Evolutionary conservation across 1,140 invertebrate species (phyloP), one percentile per base, ranked within the genome.

Genomic region (Cyclina sinensis): DNA sequence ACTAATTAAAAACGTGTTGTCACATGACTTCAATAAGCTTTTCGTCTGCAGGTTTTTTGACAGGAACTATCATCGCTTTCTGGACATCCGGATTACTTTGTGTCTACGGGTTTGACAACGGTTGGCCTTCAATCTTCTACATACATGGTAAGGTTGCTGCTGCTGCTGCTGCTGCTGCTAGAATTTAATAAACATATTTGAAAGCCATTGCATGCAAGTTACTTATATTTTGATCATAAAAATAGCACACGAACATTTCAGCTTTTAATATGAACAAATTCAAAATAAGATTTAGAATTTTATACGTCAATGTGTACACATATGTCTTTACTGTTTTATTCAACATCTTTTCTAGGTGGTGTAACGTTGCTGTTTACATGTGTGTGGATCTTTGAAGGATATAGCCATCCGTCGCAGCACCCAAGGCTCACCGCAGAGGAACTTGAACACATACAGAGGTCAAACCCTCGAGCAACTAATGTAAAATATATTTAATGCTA

Each of bases 121-220:
- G 82, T 11, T 84, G 82, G 82, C 59, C 82, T 21, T 84, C 82
- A 1, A 73, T 84, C 2, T 84, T 84, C 35, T 84, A 84, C 54
- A 74, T 84, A 21, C 68, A 84, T 24, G 82, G 82, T 84, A 83
- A 2, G 35, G 3, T 70, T 9, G 5, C 16, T 70, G n/a, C n/a
- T n/a, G n/a, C n/a, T n/a, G n/a, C n/a, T n/a, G n/a, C n/a, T n/a
- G n/a, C n/a, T n/a, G n/a, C n/a, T n/a, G n/a, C n/a, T n/a, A n/a
- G n/a, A n/a, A n/a, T n/a, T n/a, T n/a, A n/a, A n/a, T n/a, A n/a
- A n/a, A n/a, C n/a, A n/a, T n/a, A n/a, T n/a, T n/a, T n/a, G n/a
- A n/a, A n/a, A n/a, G n/a, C n/a, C n/a, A n/a, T n/a, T n/a, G n/a
- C n/a, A n/a, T n/a, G n/a, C n/a, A n/a, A n/a, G n/a, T n/a, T n/a